A percentile compares a stretch with the other conserved stretches of the same genome.
These are phyloP conservation scores for Patella depressa DNA, from an alignment of 2,888 invertebrate species.

Conservation along the genomic window DNA sequence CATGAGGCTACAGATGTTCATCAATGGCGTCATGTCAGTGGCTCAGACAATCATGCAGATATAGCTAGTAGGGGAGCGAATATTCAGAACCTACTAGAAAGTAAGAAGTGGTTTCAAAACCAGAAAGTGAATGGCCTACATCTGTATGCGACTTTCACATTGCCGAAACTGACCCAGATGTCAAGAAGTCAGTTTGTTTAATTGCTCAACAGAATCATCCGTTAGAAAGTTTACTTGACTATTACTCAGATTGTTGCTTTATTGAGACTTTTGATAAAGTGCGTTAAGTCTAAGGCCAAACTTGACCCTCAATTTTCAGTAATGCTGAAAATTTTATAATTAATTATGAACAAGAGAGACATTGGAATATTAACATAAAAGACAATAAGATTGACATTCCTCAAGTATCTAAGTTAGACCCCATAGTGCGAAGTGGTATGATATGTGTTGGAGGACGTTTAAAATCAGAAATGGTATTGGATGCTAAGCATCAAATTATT, in stretches of 20 bases:
- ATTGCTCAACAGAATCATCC: background rate
- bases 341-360: no score
- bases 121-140: background rate
- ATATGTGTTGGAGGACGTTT: conserved; percentile 17
- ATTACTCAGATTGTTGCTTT: conserved; percentile 1
- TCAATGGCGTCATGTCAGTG: no score
- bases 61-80: no score
- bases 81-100: no score
- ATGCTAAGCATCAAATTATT: conserved; percentile 20
- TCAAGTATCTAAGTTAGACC: no score
- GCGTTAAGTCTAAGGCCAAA: background rate
- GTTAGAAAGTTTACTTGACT: background rate
- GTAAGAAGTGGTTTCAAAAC: background rate
- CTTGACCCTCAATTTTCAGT: no score
- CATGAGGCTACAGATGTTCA: no score
- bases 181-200: background rate
- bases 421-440: no score
- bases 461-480: background rate
- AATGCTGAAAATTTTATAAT: no score
- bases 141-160: background rate
- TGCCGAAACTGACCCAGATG: background rate
- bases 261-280: background rate
- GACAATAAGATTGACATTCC: no score
- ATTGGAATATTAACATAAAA: no score
- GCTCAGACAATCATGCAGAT: no score